Evolutionary conservation across 2,888 invertebrate genomes (phyloP).

Genomic region (Acanthopleura granulata): DNA sequence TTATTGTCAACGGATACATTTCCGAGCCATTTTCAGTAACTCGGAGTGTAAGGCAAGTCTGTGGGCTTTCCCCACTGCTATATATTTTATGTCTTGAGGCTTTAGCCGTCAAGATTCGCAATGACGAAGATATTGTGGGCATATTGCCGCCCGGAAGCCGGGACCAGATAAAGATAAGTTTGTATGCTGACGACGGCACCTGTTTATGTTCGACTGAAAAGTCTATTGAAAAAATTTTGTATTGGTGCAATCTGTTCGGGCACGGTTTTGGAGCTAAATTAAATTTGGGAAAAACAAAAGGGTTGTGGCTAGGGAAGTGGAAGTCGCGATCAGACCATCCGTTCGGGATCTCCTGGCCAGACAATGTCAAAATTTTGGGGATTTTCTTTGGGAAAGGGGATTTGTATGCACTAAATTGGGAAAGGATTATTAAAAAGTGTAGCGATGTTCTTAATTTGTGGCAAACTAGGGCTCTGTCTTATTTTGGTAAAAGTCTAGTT

Average conservation of each 20-base stretch:
- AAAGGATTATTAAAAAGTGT: background rate
- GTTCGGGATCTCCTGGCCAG: constrained; percentile 30
- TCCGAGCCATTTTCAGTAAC: constrained; percentile 16
- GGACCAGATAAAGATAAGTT: constrained; percentile 20
- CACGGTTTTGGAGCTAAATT: constrained; percentile 32
- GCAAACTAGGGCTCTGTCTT: constrained; percentile 7
- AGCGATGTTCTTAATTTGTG: constrained; percentile 16
- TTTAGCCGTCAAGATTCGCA: constrained; percentile 12
- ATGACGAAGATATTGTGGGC: constrained; percentile 23
- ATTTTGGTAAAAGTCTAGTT: constrained; percentile 13
- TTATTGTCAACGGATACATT: constrained; percentile 20
- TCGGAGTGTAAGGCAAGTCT: constrained; percentile 25
- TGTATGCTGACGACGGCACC: constrained; percentile 26
- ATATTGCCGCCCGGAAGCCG: constrained; percentile 24
- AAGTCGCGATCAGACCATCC: constrained; percentile 33
- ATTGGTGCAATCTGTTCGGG: constrained; percentile 21
- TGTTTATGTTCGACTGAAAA: constrained; percentile 21
- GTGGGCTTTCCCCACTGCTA: constrained; percentile 19
- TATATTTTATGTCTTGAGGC: constrained; percentile 24
- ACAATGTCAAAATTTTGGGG: background rate
- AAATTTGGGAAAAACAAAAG: constrained; percentile 32
- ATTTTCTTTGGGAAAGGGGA: constrained; percentile 7
- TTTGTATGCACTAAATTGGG: background rate
- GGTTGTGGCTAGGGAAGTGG: constrained; percentile 36
- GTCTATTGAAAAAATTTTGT: constrained; percentile 14